Conservation (phyloP, 2,888 invertebrate species). For the Tanytarsus gracilentus region DNA sequence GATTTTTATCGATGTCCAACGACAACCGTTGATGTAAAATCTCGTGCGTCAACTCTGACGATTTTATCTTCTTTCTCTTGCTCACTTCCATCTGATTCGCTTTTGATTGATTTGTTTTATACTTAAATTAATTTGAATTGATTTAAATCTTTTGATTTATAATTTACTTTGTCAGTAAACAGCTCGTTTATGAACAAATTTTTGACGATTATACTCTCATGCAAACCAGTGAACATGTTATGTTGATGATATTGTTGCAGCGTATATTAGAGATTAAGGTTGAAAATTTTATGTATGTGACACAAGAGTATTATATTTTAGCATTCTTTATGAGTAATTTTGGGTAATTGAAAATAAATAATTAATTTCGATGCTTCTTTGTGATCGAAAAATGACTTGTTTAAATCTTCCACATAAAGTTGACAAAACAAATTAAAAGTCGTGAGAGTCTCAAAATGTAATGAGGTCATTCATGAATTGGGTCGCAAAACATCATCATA, state of each 20-base stretch:
- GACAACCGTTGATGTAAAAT: too few relatives aligned
- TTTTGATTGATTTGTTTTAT: conserved; percentile 26
- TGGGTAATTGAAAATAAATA: neutral
- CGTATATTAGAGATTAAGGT: too few relatives aligned
- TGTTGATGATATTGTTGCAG: neutral
- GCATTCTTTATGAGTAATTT: neutral
- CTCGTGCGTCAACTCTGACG: too few relatives aligned
- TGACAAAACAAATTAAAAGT: too few relatives aligned
- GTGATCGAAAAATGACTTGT: too few relatives aligned
- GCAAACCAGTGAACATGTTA: neutral
- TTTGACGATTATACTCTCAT: too few relatives aligned
- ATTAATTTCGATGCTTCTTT: too few relatives aligned
- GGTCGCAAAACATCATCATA: too few relatives aligned
- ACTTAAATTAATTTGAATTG: conserved; percentile 23
- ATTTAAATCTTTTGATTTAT: conserved; percentile 26
- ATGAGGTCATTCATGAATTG: too few relatives aligned
- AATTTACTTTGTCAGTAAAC: conserved; percentile 14
- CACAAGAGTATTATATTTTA: neutral
- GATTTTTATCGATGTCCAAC: too few relatives aligned
- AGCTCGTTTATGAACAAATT: neutral
- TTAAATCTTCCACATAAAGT: too few relatives aligned
- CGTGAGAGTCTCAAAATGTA: too few relatives aligned
- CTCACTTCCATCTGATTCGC: neutral
- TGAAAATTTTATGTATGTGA: neutral
- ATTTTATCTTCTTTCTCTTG: neutral